These are phyloP conservation scores for Osedax fenrisi DNA, from an alignment of 2,888 invertebrate genomes.

Conservation along the genomic window DNA sequence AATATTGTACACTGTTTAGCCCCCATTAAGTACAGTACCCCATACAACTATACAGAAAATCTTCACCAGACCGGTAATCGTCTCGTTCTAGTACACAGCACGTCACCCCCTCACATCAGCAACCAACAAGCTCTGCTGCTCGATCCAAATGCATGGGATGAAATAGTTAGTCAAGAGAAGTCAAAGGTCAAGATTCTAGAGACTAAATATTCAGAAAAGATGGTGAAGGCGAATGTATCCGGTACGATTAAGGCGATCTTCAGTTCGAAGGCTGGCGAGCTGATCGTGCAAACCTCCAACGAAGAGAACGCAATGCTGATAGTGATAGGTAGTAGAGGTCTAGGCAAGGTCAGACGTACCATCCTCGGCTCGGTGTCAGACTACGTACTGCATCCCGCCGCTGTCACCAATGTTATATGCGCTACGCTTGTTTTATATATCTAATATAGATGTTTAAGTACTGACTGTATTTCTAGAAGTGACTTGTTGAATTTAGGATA, in stretches of 20 bases:
- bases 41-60: background rate
- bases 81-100: background rate
- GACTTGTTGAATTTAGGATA: too few relatives aligned
- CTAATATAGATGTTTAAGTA: too few relatives aligned
- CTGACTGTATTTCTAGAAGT: too few relatives aligned
- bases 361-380: slow-evolving; percentile 9
- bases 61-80: background rate
- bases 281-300: background rate
- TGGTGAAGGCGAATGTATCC: background rate
- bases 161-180: background rate
- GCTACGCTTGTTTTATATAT: too few relatives aligned
- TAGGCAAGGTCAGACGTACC: slow-evolving; percentile 4
- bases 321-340: background rate
- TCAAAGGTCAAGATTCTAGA: slow-evolving; percentile 8
- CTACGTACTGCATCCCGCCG: slow-evolving; percentile 17
- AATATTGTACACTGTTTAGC: too few relatives aligned
- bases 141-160: slow-evolving; percentile 9
- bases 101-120: background rate
- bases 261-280: slow-evolving; percentile 8
- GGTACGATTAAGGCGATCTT: slow-evolving; percentile 6
- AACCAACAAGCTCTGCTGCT: slow-evolving; percentile 7
- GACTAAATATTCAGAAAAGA: slow-evolving; percentile 9
- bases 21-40: too few relatives aligned
- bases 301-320: slow-evolving; percentile 12
- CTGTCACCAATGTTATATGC: too few relatives aligned